Conservation (phyloP, 1,140 invertebrate species). For the Macrostomum lignano region DNA sequence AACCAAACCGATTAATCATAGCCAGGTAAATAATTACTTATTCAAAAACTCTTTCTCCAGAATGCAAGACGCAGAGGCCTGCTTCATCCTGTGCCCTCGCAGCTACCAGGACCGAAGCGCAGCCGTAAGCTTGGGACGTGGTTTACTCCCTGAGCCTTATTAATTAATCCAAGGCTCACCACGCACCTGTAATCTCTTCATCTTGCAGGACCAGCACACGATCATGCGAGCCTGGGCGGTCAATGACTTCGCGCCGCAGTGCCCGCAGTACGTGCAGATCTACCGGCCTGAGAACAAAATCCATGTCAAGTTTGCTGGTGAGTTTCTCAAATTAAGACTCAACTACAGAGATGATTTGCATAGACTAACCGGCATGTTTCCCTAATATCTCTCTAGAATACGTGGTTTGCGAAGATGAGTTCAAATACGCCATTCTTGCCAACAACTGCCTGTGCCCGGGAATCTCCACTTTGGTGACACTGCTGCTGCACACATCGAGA, state of each 20-base stretch:
- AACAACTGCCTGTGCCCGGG: conserved; percentile 93
- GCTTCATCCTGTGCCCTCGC: conserved; percentile 66
- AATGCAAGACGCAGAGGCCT: conserved; percentile 82
- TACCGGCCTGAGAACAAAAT: conserved; percentile 88
- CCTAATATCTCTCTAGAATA: conserved; percentile 34
- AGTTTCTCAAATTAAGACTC: too few species aligned
- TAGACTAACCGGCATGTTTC: not conserved
- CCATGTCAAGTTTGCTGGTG: conserved; percentile 76
- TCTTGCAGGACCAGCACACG: conserved; percentile 60
- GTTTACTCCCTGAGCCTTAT: not conserved
- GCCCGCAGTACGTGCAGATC: conserved; percentile 87
- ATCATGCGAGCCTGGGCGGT: conserved; percentile 88
- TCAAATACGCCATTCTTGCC: conserved; percentile 76
- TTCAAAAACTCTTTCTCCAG: conserved; percentile 17
- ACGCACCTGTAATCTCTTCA: not conserved
- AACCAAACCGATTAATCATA: not conserved
- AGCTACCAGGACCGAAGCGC: conserved; percentile 87
- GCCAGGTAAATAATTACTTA: not conserved
- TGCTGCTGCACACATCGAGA: conserved; percentile 68
- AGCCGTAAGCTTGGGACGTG: conserved; percentile 34
- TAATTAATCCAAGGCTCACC: not conserved
- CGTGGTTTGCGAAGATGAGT: conserved; percentile 78
- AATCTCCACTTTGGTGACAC: conserved; percentile 69
- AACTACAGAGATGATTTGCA: too few species aligned
- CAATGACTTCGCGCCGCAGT: conserved; percentile 75